Percentiles rank a stretch among this genome's conserved stretches.
Evolutionary conservation across 2,888 invertebrate genomes (phyloP).

Genomic region (Aradus depressus): DNA sequence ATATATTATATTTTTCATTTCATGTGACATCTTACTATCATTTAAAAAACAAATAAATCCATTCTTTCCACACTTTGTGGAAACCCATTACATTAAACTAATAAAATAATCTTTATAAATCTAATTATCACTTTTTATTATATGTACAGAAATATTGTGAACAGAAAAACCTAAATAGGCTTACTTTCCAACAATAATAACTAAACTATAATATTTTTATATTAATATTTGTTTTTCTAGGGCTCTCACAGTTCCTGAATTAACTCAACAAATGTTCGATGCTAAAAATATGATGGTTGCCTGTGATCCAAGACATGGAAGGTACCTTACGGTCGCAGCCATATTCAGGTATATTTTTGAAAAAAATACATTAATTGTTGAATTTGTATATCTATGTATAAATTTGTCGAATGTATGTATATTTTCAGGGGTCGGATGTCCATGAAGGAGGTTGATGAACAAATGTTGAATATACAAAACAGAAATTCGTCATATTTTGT

Average conservation of each 20-base stretch:
- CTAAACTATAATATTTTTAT: too few relatives aligned
- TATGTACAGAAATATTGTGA: too few relatives aligned
- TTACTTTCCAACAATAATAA: too few relatives aligned
- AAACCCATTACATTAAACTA: too few relatives aligned
- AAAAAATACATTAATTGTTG: not conserved
- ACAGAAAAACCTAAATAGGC: too few relatives aligned
- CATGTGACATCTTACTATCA: too few relatives aligned
- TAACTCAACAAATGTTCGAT: conserved; percentile 43
- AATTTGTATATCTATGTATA: not conserved
- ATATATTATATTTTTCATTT: too few relatives aligned
- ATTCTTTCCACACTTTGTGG: too few relatives aligned
- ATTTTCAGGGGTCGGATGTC: conserved; percentile 35
- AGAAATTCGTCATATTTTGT: conserved; percentile 37
- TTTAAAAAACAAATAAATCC: too few relatives aligned
- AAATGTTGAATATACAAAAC: conserved; percentile 43
- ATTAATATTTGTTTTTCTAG: too few relatives aligned
- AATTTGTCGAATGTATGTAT: not conserved
- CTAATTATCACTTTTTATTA: too few relatives aligned
- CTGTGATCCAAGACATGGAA: conserved; percentile 45
- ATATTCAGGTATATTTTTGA: conserved; percentile 39
- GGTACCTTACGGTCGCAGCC: conserved; percentile 48
- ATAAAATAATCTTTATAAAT: too few relatives aligned
- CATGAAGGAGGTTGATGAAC: conserved; percentile 42
- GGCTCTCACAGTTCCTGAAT: conserved; percentile 43
- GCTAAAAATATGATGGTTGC: conserved; percentile 50